These are phyloP conservation scores for Trilocha varians DNA, from an alignment of 2,888 invertebrate genomes.

Conservation along the genomic window DNA sequence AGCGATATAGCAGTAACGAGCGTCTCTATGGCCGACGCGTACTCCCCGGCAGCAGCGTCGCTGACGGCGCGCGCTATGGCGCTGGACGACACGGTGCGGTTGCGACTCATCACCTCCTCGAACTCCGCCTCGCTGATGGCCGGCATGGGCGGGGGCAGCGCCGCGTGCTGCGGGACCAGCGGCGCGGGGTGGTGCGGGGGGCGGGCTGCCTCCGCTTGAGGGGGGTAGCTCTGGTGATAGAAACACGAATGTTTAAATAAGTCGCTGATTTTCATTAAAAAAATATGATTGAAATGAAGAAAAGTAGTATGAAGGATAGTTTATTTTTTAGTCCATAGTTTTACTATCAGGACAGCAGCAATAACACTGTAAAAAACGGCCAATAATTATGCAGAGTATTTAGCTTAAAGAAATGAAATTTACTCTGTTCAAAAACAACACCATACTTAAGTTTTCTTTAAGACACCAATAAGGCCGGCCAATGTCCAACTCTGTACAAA, in stretches of 20 bases:
- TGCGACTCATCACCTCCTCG: slow-evolving; percentile 95
- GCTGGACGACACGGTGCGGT: slow-evolving; percentile 96
- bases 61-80: slow-evolving; percentile 98
- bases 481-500: no score
- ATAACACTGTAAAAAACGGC: no score
- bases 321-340: no score
- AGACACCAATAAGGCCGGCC: no score
- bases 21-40: slow-evolving; percentile 98
- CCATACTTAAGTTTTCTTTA: no score
- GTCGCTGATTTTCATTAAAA: not conserved
- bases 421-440: no score
- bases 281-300: not conserved
- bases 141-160: slow-evolving; percentile 31
- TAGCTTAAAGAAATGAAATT: no score
- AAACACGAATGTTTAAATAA: not conserved
- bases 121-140: slow-evolving; percentile 92
- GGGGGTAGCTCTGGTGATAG: slow-evolving; percentile 31
- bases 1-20: slow-evolving; percentile 98
- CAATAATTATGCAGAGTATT: no score
- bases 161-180: slow-evolving; percentile 24
- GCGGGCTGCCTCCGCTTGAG: slow-evolving; percentile 26
- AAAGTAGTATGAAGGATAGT: no score
- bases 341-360: no score
- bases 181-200: slow-evolving; percentile 24
- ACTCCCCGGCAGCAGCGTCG: slow-evolving; percentile 98